phyloP scores from a whole-genome alignment of 2,797 vertebrate species.

The Denticeps clupeoides region DNA sequence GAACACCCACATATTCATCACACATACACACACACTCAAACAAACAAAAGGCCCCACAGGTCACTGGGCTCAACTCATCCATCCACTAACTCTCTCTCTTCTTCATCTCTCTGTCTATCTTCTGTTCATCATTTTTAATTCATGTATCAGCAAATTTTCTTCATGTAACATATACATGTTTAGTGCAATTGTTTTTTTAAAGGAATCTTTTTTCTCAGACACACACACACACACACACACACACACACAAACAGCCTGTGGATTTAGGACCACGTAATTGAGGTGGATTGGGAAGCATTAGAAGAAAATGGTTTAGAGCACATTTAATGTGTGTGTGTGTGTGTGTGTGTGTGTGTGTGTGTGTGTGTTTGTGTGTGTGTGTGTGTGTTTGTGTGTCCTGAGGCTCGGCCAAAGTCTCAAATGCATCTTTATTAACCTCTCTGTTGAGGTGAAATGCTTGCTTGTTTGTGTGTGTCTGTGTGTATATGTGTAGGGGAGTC shows the following conservation, averaged over 20 bases:
- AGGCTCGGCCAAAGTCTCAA: slow-evolving; percentile 53
- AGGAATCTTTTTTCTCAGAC: too few relatives aligned
- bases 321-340: background rate
- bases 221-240: too few relatives aligned
- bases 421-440: slow-evolving; percentile 59
- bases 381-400: background rate
- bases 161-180: too few relatives aligned
- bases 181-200: too few relatives aligned
- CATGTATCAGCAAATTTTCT: too few relatives aligned
- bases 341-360: background rate
- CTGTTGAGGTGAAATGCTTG: slow-evolving; percentile 47
- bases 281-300: background rate
- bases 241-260: background rate
- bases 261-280: background rate
- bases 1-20: too few relatives aligned
- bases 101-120: background rate
- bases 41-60: background rate
- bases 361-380: background rate
- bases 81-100: background rate
- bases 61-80: background rate
- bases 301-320: background rate
- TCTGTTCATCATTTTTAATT: too few relatives aligned
- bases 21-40: background rate
- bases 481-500: too few relatives aligned
- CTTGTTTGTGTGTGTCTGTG: slow-evolving; percentile 47